Base-by-base conservation (phyloP, 2,113 vertebrate species). In the Fregata magnificens region DNA sequence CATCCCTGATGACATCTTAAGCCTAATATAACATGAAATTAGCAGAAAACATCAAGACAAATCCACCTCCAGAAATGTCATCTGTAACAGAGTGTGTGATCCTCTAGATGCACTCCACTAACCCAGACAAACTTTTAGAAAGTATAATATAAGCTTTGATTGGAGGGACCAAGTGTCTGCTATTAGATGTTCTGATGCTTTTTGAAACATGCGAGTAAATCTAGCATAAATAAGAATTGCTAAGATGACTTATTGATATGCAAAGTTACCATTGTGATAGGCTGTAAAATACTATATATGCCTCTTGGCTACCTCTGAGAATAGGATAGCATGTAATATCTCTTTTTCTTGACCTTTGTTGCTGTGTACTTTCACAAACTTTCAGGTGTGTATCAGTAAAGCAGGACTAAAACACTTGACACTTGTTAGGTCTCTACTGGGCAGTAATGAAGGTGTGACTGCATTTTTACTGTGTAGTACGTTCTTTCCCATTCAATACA, bases 31-130 rank as follows among this genome's bases (percentile, higher is more conserved):
- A 96, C 66, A 82, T 21, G 34, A 95, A 96, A 94, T 96, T 93
- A 95, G 69, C 58, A 87, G 90, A 95, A 97, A 96, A 88, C n/a
- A 83, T 84, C 45, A 87, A 88, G 88, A 92, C 90, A 96, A 96
- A 95, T 96, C 92, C 94, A 86, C 91, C 91, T 92, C 71, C 96
- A 86, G 69, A 67, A 88, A 84, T 69, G 86, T 83, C 77, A 94
- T 87, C 77, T 88, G 19, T 49, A 86, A 63, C 73, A 74, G 32
- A 59, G 17, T 31, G n/a, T 78, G 38, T 52, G 55, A 94, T 81
- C 16, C 67, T 70, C 73, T 59, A 62, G 49, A 95, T 80, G 56
- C 22, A 69, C 31, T 85, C 36, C 65, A 56, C 72, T 92, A 90
- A 80, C 38, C 80, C 26, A 66, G 42, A 55, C 20, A 90, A 94